Evolutionary conservation across 1,140 invertebrate genomes (phyloP), one percentile per base, ranked within the genome.

Genomic region (Leptinotarsa texana): DNA sequence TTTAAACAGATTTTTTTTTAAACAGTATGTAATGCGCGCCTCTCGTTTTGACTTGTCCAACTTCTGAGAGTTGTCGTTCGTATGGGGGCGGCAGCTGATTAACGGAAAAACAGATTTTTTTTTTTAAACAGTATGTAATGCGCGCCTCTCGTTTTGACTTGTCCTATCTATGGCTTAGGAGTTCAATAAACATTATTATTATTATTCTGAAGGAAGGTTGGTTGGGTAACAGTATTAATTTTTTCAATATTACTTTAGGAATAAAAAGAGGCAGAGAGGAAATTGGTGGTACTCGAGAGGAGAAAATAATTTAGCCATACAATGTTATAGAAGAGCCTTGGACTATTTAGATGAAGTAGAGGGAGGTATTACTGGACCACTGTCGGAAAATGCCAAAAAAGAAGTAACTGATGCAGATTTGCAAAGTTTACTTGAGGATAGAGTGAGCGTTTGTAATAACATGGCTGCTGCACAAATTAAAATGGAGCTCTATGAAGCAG

Each of bases 391-490:
- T 1, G 74, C 78, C 13, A 73, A 81, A 51, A 84, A 79, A 3
- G 83, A 87, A 84, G 74, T 86, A n/a, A 86, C 85, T n/a, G 88
- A 90, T 81, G 83, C 85, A 49, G 88, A 90, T 42, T 81, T 91
- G 13, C 89, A 91, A 79, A 82, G 82, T 49, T 83, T 97, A 27
- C 80, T 96, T 18, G 93, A 95, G 48, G 93, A 94, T 81, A 85
- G 93, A 69, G 85, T 96, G 6, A 93, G 94, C 81, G 93, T 95
- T 1, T 92, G 93, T 78, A 97, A 97, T 83, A 97, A 97, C 85
- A 89, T 97, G 87, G 94, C 95, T 6, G 93, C 93, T 72, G 93
- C 95, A 24, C 95, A 97, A 85, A 89, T 97, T 51, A 96, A 95
- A 87, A 91, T 93, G 33, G 90, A 93, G 76, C 92, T 93, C 0